phyloP scores from a whole-genome alignment of 2,888 invertebrate species.

The Tuta absoluta region DNA sequence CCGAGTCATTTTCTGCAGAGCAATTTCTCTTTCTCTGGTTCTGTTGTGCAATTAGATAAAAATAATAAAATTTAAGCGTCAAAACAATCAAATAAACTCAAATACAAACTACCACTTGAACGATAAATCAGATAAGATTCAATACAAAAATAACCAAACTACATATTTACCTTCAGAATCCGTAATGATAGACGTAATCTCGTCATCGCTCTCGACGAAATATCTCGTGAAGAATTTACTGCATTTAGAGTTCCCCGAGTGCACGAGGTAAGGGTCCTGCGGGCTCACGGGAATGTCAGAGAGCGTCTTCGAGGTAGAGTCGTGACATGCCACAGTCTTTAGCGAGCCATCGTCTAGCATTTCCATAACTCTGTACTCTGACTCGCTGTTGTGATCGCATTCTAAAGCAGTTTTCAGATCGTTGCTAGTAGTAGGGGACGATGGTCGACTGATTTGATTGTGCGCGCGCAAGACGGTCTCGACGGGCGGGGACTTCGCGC shows the following conservation, averaged over 20 bases:
- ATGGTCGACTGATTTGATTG: slow-evolving; percentile 69
- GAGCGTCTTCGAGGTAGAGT: slow-evolving; percentile 75
- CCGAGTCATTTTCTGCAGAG: too few relatives aligned
- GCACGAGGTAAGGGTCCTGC: slow-evolving; percentile 75
- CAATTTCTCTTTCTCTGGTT: too few relatives aligned
- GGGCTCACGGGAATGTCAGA: slow-evolving; percentile 73
- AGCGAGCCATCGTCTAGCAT: slow-evolving; percentile 78
- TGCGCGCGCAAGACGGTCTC: slow-evolving; percentile 72
- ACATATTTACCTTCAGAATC: slow-evolving; percentile 84
- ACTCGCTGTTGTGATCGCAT: slow-evolving; percentile 70
- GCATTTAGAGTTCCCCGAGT: slow-evolving; percentile 80
- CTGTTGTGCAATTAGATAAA: too few relatives aligned
- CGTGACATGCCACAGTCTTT: slow-evolving; percentile 75
- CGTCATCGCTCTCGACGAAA: slow-evolving; percentile 86
- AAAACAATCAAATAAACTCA: background rate
- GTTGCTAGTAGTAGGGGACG: slow-evolving; percentile 56
- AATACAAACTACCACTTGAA: background rate
- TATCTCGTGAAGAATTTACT: slow-evolving; percentile 85
- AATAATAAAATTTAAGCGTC: background rate
- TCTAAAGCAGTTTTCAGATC: slow-evolving; percentile 62
- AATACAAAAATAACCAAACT: background rate
- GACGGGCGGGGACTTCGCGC: slow-evolving; percentile 71
- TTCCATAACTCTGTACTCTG: slow-evolving; percentile 74
- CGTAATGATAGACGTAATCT: slow-evolving; percentile 86
- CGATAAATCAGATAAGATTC: background rate